Percentiles rank a stretch among this genome's conserved stretches.
phyloP scores from a whole-genome alignment of 2,113 vertebrate genomes.

The Albula glossodonta region DNA sequence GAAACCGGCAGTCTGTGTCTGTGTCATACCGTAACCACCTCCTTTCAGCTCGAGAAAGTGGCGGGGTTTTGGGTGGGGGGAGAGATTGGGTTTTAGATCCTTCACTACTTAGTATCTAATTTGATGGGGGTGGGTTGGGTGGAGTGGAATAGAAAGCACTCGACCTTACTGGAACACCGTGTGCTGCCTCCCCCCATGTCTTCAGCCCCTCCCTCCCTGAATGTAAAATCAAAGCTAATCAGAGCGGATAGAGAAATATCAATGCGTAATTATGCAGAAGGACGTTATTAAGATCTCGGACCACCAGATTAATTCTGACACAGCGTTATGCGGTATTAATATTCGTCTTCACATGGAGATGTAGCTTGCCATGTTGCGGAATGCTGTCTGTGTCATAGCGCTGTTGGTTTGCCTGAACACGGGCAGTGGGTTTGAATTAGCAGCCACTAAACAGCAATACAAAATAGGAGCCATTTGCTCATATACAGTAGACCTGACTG shows the following conservation, averaged over 20 bases:
- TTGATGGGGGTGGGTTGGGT: background rate
- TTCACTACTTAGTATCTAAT: background rate
- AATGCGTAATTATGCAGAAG: background rate
- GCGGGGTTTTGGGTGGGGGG: background rate
- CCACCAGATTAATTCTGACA: background rate
- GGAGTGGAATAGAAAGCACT: background rate
- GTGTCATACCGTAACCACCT: slow-evolving; percentile 33
- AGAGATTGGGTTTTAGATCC: background rate
- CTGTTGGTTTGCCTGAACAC: background rate
- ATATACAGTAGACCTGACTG: background rate
- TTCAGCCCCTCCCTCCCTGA: background rate
- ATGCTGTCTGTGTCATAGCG: background rate
- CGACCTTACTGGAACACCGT: background rate
- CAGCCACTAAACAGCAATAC: background rate
- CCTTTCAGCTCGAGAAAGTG: background rate
- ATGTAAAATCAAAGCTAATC: background rate
- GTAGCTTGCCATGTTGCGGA: background rate
- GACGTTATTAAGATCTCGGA: background rate
- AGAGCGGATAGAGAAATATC: background rate
- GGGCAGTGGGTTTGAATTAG: background rate
- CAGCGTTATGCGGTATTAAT: background rate
- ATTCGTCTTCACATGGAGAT: background rate
- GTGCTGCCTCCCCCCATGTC: background rate
- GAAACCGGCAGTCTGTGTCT: slow-evolving; percentile 56
- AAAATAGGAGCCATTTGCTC: background rate